A percentile compares a stretch with the other conserved stretches of the same genome.
Evolutionary conservation across 2,888 invertebrate genomes (phyloP).

Genomic region (Achlya flavicornis): DNA sequence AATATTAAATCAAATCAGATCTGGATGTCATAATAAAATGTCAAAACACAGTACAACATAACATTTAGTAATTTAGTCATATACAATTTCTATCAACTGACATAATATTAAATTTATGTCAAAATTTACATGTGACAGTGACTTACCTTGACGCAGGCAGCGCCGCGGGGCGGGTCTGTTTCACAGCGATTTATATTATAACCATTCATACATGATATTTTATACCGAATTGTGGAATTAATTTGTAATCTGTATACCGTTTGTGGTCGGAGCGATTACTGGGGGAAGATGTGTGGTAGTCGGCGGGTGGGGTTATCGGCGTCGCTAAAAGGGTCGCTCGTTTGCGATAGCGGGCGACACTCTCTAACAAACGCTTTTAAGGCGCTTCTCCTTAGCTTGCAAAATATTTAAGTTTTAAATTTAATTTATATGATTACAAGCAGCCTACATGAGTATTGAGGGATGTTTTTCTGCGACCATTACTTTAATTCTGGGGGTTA

Average conservation of each 20-base stretch:
- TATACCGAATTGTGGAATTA: constrained; percentile 9
- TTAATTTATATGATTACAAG: too few relatives aligned
- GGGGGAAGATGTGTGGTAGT: neutral
- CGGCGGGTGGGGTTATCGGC: constrained; percentile 3
- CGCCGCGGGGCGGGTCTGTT: neutral
- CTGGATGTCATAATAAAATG: too few relatives aligned
- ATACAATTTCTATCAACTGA: neutral
- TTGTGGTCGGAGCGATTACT: too few relatives aligned
- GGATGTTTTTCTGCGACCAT: too few relatives aligned
- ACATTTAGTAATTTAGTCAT: too few relatives aligned
- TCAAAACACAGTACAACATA: too few relatives aligned
- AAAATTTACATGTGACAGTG: neutral
- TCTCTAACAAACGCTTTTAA: neutral
- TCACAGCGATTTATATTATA: neutral
- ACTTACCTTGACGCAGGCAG: neutral
- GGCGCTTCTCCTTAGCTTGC: neutral
- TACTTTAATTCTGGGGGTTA: too few relatives aligned
- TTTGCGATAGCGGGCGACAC: neutral
- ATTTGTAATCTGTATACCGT: constrained; percentile 8
- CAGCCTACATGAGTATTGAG: too few relatives aligned
- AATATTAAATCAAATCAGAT: too few relatives aligned
- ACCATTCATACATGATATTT: neutral
- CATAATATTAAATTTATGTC: neutral
- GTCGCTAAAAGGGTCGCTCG: constrained; percentile 13
- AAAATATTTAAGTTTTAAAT: neutral